A percentile compares a stretch with the other conserved stretches of the same genome.
Conservation (phyloP, 2,797 vertebrate species). For the Fundulus diaphanus region DNA sequence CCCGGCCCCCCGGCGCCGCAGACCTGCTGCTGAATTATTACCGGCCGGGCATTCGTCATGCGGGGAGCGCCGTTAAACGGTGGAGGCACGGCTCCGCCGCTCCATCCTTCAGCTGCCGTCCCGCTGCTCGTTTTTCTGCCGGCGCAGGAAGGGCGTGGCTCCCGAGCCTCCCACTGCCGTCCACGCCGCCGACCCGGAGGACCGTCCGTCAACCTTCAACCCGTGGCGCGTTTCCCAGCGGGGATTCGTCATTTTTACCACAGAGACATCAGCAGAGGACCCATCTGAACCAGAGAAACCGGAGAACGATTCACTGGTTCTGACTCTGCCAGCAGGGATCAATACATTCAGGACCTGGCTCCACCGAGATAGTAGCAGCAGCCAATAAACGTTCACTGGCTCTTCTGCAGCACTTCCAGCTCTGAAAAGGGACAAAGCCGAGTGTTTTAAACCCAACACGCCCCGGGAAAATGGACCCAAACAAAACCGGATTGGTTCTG, state of each 20-base stretch:
- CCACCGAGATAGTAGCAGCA: neutral
- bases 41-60: slow-evolving; percentile 72
- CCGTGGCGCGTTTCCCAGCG: no score
- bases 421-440: no score
- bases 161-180: slow-evolving; percentile 15
- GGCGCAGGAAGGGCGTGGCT: slow-evolving; percentile 59
- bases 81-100: slow-evolving; percentile 5
- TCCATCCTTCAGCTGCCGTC: slow-evolving; percentile 37
- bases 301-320: neutral
- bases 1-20: slow-evolving; percentile 36
- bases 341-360: neutral
- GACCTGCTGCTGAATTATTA: slow-evolving; percentile 80
- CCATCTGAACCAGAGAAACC: neutral
- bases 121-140: slow-evolving; percentile 67
- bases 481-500: no score
- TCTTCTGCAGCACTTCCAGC: no score
- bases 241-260: no score
- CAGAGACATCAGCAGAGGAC: neutral
- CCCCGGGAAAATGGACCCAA: no score
- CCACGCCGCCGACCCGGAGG: neutral
- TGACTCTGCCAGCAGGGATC: neutral
- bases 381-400: neutral
- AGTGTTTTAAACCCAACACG: no score
- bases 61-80: slow-evolving; percentile 58
- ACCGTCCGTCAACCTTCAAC: neutral